Base-by-base conservation (phyloP, 2,888 invertebrate genomes). In the Seira ritae region DNA sequence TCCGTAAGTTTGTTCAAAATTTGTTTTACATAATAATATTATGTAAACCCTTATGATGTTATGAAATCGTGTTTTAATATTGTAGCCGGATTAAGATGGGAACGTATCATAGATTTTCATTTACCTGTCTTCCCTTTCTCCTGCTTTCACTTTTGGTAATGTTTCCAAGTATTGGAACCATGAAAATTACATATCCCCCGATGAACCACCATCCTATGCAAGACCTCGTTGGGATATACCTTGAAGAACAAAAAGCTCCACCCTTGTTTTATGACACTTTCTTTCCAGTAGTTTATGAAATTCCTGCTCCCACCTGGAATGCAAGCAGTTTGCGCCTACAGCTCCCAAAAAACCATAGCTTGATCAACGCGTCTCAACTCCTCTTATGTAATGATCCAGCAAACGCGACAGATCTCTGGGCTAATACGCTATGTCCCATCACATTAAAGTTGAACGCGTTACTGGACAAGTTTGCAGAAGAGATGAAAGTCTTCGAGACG, bases 241-340 rank as follows among this genome's bases (percentile, higher is more conserved):
- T 67, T 10, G 17, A 67, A 67, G 67, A 67, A 3, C 2, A n/a
- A 1, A 10, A 17, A 24, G 67, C 69, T 6, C 22, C 17, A 12
- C 72, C 80, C 0, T 15, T 74, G 20, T 80, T 80, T 62, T 86
- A 86, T 75, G 80, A 86, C 66, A 86, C 86, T 19, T 84, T 80
- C 60, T 77, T 84, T 31, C 84, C 86, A 0, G 46, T 86, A 1
- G 67, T 86, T 23, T 86, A 75, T 37, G 84, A 84, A 70, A 66
- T 86, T n/a, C 46, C 81, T 3, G 17, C 76, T n/a, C 86, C 86
- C n/a, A 12, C 62, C 3, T 82, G 82, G 82, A 84, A 74, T n/a
- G 4, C 72, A 1, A 31, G 62, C 0, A 74, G 82, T 31, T 23
- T 86, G 6, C 24, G 20, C 6, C 8, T 86, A 6, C 62, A 81